Conservation (phyloP, 2,797 vertebrate genomes). For the Falco rusticolus region DNA sequence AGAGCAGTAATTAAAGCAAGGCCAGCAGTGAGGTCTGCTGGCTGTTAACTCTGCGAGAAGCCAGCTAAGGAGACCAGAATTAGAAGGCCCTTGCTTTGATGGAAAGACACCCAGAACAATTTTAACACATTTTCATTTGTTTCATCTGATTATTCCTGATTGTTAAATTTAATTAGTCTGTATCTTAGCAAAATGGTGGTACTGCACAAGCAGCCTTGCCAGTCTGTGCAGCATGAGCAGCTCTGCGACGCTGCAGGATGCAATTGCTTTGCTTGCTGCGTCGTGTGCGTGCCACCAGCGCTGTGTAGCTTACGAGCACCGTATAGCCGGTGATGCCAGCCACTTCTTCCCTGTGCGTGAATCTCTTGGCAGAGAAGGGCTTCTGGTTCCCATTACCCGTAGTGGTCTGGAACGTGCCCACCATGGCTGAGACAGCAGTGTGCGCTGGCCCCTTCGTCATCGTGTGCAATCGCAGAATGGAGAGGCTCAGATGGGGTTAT, state of each 20-base stretch:
- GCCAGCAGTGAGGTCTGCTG: not conserved
- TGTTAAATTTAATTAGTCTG: not conserved
- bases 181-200: not conserved
- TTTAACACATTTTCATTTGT: not conserved
- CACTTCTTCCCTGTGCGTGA: not conserved
- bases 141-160: not conserved
- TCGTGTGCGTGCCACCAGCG: fast-evolving
- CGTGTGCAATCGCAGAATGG: fast-evolving
- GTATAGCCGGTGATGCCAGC: fast-evolving
- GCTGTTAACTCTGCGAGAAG: not conserved
- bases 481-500: not conserved
- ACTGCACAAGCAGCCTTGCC: not conserved
- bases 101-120: not conserved
- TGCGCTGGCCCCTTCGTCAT: not conserved
- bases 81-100: not conserved
- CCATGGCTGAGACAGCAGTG: not conserved
- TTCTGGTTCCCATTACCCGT: slow-evolving; percentile 49
- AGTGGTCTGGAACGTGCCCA: not conserved
- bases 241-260: not conserved
- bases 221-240: fast-evolving
- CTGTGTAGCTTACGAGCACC: fast-evolving
- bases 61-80: not conserved
- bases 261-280: not conserved
- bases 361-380: not conserved
- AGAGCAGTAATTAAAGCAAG: slow-evolving; percentile 35